Evolutionary conservation across 1,140 invertebrate genomes (phyloP).

Genomic region (Drosophila mauritiana): DNA sequence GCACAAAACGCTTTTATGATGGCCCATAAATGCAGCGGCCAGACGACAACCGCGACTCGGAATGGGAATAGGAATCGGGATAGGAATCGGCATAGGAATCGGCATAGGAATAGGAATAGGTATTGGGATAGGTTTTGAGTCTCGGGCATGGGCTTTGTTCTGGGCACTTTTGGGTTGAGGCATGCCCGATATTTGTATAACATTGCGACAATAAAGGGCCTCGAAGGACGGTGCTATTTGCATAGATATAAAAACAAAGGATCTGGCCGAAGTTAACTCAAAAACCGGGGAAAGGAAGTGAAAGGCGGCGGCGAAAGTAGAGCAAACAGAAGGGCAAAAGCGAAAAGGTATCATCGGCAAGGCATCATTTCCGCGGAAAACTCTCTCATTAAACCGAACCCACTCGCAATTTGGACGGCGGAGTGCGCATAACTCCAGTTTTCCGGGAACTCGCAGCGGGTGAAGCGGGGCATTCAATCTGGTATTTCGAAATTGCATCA

Average conservation of each 20-base stretch:
- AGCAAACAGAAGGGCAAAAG: conserved; percentile 48
- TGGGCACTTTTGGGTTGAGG: not conserved
- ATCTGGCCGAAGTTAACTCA: conserved; percentile 34
- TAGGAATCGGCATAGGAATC: not conserved
- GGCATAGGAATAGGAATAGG: not conserved
- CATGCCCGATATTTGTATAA: conserved; percentile 75
- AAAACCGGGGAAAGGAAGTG: conserved; percentile 33
- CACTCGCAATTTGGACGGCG: conserved; percentile 39
- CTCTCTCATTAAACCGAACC: conserved; percentile 47
- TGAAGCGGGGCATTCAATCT: conserved; percentile 28
- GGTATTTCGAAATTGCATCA: conserved; percentile 64
- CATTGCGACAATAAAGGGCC: conserved; percentile 70
- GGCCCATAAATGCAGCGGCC: conserved; percentile 56
- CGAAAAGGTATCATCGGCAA: conserved; percentile 5
- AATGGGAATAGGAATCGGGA: not conserved
- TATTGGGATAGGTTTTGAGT: conserved; percentile 5
- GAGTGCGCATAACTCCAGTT: conserved; percentile 53
- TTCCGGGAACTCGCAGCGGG: conserved; percentile 67
- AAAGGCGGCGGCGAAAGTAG: conserved; percentile 43
- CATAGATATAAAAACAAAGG: conserved; percentile 23
- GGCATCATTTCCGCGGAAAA: conserved; percentile 20
- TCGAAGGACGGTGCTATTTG: conserved; percentile 51
- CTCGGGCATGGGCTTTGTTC: not conserved
- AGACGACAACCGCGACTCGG: conserved; percentile 36
- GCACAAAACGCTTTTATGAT: conserved; percentile 64